Conservation (phyloP, 92 coral and sea anemone genomes). For the Porites divaricata region DNA sequence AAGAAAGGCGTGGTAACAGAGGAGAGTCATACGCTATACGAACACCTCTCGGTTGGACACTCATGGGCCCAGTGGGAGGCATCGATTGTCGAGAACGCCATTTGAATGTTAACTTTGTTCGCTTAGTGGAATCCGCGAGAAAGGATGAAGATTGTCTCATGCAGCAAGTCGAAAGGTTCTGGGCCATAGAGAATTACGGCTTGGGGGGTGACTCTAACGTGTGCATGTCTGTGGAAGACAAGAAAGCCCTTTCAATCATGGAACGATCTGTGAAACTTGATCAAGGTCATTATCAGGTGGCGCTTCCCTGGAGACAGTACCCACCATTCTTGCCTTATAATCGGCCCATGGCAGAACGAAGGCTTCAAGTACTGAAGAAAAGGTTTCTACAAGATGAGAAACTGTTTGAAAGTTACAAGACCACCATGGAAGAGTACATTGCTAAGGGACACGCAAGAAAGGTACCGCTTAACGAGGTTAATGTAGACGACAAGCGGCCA, state of each 20-base stretch:
- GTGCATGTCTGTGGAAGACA: constrained; percentile 28
- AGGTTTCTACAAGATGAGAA: constrained; percentile 29
- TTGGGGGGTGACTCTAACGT: background rate
- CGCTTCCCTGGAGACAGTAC: constrained; percentile 36
- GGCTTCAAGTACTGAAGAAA: constrained; percentile 19
- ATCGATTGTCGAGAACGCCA: background rate
- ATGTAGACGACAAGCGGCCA: constrained; percentile 4
- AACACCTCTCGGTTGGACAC: constrained; percentile 50
- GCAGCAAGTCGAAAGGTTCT: constrained; percentile 2
- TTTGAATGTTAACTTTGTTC: background rate
- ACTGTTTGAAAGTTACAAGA: constrained; percentile 34
- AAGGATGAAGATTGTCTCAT: background rate
- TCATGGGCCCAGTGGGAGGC: constrained; percentile 22
- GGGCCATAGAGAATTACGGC: background rate
- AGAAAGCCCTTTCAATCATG: constrained; percentile 27
- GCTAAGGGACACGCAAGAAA: too few relatives aligned
- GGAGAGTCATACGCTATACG: constrained; percentile 53
- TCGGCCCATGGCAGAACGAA: constrained; percentile 31
- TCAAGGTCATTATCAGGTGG: constrained; percentile 49
- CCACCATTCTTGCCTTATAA: constrained; percentile 30
- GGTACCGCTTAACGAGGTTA: constrained; percentile 10
- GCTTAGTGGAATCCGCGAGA: background rate
- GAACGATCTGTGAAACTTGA: constrained; percentile 12
- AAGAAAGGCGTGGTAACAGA: constrained; percentile 47
- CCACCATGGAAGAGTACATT: constrained; percentile 36